Base-by-base conservation (phyloP, 2,888 invertebrate species). In the Amblyteles armatorius region DNA sequence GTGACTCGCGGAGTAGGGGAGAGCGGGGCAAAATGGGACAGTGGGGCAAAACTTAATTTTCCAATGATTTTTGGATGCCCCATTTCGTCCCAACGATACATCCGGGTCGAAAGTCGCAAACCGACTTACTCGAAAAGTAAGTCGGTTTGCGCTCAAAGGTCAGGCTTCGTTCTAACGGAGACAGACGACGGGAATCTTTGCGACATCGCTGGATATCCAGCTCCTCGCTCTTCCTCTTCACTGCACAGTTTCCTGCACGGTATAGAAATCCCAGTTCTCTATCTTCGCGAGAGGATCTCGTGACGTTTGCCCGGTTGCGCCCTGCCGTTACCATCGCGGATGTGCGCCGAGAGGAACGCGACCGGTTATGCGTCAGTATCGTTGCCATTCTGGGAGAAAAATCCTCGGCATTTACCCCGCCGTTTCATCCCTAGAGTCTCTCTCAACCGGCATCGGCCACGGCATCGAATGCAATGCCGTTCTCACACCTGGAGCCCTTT, bases 351-450 rank as follows among this genome's bases (percentile, higher is more conserved):
- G 36, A 73, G 77, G 71, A 63, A 68, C 60, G 36, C 50, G 71
- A 77, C 72, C 69, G 60, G 71, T 85, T 85, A 74, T 79, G 81
- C 83, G 69, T 81, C 79, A 76, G 76, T 44, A 76, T 85, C 57
- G 67, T 40, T 83, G 63, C 83, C 69, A 82, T 81, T 71, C 65
- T 50, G 69, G 74, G 19, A 83, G 69, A 79, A 72, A 79, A 74
- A 80, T 77, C 80, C 73, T 78, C 26, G 48, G 68, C 77, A 79
- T 86, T 82, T 68, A 55, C 80, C 72, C 33, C 6, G 13, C 50
- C 72, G 57, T 77, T 83, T 80, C 48, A 60, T 19, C 22, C 68
- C 48, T 11, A 48, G 60, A 79, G 73, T 52, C 33, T 84, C 82
- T 74, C 33, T 74, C 74, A 67, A 79, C 60, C 67, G 40, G 26